phyloP scores from a whole-genome alignment of 1,140 invertebrate species.

The Lordiphosa collinella region DNA sequence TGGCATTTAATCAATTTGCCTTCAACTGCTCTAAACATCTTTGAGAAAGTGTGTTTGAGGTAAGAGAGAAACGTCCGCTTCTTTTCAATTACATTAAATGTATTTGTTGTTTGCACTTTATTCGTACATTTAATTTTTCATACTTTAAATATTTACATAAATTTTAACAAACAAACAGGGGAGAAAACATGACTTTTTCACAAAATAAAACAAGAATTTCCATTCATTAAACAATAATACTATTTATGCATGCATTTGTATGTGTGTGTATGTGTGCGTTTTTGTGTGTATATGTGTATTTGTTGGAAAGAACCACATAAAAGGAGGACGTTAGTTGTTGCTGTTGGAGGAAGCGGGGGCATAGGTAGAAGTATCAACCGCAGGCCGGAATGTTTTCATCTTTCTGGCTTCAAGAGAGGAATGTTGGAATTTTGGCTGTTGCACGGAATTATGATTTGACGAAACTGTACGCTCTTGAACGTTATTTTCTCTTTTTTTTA shows the following conservation, averaged over 20 bases:
- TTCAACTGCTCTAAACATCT: neutral
- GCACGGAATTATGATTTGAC: conserved; percentile 47
- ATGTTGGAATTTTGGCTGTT: conserved; percentile 46
- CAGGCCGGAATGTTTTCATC: conserved; percentile 72
- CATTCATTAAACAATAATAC: conserved; percentile 78
- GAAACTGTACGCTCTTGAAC: conserved; percentile 36
- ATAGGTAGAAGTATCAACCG: conserved; percentile 49
- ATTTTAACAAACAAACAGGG: conserved; percentile 70
- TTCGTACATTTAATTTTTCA: conserved; percentile 78
- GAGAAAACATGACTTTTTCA: conserved; percentile 77
- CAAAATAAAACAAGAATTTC: conserved; percentile 76
- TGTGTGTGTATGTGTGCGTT: conserved; percentile 32
- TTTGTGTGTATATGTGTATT: conserved; percentile 34
- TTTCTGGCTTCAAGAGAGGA: conserved; percentile 46
- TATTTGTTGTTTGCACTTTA: conserved; percentile 78
- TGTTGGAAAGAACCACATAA: conserved; percentile 52
- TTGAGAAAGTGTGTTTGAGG: neutral
- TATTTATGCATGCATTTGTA: conserved; percentile 72
- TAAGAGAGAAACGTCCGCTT: neutral
- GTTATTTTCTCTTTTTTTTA: conserved; percentile 44
- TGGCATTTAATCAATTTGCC: neutral
- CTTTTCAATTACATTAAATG: conserved; percentile 70
- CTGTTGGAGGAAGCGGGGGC: conserved; percentile 18
- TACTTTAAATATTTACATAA: conserved; percentile 78
- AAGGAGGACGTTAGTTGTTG: conserved; percentile 60